Base-by-base conservation (phyloP, 2,113 vertebrate species). In the Terrapene triunguis region DNA sequence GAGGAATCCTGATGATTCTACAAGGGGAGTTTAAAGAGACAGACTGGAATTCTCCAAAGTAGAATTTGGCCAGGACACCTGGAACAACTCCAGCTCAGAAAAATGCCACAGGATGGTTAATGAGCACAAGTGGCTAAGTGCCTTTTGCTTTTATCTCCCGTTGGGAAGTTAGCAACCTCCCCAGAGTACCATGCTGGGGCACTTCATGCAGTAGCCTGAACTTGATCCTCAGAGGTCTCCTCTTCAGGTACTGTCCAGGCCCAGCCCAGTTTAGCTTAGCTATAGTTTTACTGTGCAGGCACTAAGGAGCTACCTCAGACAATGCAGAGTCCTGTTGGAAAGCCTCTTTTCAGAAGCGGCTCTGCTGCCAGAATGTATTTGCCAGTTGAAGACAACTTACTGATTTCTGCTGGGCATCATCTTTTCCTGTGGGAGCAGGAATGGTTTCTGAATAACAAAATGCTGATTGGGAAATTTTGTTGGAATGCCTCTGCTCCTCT, bases 371-470 rank as follows among this genome's bases (percentile, higher is more conserved):
- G 59, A 35, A 62, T 62, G 59, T 54, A 6, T 32, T 48, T 21
- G 19, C 48, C 8, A 0, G 3, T 7, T 25, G 3, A 6, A 6
- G 2, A n/a, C 1, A 51, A 97, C 98, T 98, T 86, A 99, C 98
- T 0, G 98, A 98, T 98, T 98, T 99, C 96, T 99, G 99, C 92
- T 99, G 99, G 1, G 99, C 99, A 72, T 99, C 99, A 0, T 99
- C 99, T 87, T 99, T 99, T 97, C 99, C 99, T 0, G 98, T 99
- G 13, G 99, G 99, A 21, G 99, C 99, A 6, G 98, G 98, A 94
- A 99, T 99, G 97, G 98, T 98, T 97, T 99, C 99, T 0, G 99
- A 99, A 97, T 99, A 99, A 95, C 99, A 99, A 92, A 98, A 98
- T 10, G 98, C 98, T 50, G 98, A 97, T 59, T 98, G 99, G 89